Evolutionary conservation across 2,888 invertebrate genomes (phyloP).

Genomic region (Phanerotoma sp.): DNA sequence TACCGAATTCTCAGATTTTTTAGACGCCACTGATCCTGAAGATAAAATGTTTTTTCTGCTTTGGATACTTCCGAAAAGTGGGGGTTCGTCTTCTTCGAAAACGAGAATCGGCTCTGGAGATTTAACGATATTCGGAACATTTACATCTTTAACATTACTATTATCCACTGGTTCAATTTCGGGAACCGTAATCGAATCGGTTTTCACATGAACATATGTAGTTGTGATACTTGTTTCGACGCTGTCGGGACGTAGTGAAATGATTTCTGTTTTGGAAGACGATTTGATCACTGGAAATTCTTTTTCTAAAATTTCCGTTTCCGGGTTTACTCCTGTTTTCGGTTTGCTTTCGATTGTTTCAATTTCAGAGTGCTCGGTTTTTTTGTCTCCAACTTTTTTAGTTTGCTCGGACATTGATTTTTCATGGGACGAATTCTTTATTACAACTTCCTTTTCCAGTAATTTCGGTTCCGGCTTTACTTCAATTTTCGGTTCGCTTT

Average conservation of each 20-base stretch:
- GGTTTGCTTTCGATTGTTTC: too few species aligned
- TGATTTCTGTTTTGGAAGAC: conserved; percentile 41
- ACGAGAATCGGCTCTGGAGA: neutral
- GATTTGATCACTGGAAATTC: conserved; percentile 36
- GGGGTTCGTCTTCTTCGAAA: conserved; percentile 34
- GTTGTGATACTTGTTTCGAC: conserved; percentile 50
- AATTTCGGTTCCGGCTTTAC: too few species aligned
- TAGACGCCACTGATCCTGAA: neutral
- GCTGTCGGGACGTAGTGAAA: conserved; percentile 47
- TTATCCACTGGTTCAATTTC: neutral
- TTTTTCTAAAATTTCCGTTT: conserved; percentile 38
- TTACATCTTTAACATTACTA: neutral
- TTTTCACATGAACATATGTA: conserved; percentile 43
- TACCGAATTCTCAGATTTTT: neutral
- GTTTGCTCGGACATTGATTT: too few species aligned
- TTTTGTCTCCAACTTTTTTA: too few species aligned
- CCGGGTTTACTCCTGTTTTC: too few species aligned
- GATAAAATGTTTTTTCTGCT: conserved; percentile 43
- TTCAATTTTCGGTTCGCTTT: too few species aligned
- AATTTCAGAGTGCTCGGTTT: too few species aligned
- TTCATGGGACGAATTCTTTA: too few species aligned
- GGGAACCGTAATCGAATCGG: conserved; percentile 27
- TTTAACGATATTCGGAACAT: neutral
- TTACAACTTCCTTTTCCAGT: too few species aligned
- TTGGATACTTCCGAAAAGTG: conserved; percentile 51